Conservation (phyloP, 2,888 invertebrate species). For the Eupsilia transversa region DNA sequence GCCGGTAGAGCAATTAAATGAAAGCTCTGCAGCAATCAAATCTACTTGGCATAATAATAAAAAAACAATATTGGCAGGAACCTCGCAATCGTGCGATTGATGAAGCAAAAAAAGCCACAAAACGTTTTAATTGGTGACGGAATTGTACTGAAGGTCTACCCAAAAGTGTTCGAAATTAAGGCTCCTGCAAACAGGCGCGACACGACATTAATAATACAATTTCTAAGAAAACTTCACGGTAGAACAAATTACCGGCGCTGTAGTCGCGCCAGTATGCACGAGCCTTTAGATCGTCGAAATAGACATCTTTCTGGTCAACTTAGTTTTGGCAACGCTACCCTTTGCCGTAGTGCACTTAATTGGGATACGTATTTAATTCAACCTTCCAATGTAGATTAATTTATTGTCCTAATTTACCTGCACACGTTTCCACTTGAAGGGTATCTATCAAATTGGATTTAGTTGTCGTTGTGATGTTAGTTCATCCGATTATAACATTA, state of each 20-base stretch:
- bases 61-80: not conserved
- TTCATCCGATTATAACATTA: slow-evolving; percentile 37
- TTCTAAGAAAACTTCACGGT: too few relatives aligned
- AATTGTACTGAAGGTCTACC: slow-evolving; percentile 7
- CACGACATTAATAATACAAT: too few relatives aligned
- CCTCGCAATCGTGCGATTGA: slow-evolving; percentile 7
- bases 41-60: slow-evolving; percentile 6
- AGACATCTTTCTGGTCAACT: slow-evolving; percentile 9
- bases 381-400: slow-evolving; percentile 16
- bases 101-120: slow-evolving; percentile 11
- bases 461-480: slow-evolving; percentile 18
- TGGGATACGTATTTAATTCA: slow-evolving; percentile 19
- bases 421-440: slow-evolving; percentile 26
- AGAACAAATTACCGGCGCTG: too few relatives aligned
- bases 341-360: slow-evolving; percentile 24
- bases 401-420: slow-evolving; percentile 45
- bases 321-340: slow-evolving; percentile 9
- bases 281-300: slow-evolving; percentile 12
- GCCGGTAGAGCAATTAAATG: slow-evolving; percentile 1
- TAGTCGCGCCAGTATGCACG: too few relatives aligned
- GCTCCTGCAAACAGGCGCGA: too few relatives aligned
- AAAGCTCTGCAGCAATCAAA: slow-evolving; percentile 11
- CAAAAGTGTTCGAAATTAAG: slow-evolving; percentile 26
- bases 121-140: slow-evolving; percentile 31
- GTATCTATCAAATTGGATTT: slow-evolving; percentile 49